phyloP scores from a whole-genome alignment of 2,797 vertebrate species.

The Sebastes nivosus region DNA sequence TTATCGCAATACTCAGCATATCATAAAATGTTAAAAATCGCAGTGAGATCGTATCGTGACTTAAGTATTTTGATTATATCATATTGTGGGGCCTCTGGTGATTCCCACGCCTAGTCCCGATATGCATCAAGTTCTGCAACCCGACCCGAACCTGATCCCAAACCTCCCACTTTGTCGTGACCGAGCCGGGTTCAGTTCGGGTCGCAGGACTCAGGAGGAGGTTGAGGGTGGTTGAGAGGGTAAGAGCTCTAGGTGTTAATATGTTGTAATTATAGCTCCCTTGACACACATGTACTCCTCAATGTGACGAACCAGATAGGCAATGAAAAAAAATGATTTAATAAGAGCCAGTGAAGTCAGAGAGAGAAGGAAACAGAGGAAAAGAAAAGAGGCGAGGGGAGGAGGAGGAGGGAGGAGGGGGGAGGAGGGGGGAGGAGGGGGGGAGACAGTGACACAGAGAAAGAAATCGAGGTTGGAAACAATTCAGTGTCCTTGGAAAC shows the following conservation, averaged over 20 bases:
- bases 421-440: background rate
- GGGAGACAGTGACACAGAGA: slow-evolving; percentile 41
- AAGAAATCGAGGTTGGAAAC: slow-evolving; percentile 69
- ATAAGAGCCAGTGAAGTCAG: slow-evolving; percentile 34
- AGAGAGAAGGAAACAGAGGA: slow-evolving; percentile 8
- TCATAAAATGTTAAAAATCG: no score
- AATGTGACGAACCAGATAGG: slow-evolving; percentile 25
- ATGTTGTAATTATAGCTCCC: slow-evolving; percentile 28
- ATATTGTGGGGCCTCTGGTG: no score
- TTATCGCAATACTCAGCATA: no score
- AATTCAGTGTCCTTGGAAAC: slow-evolving; percentile 74
- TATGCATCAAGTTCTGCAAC: background rate
- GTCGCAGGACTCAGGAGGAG: background rate
- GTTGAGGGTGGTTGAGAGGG: background rate
- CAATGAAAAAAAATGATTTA: slow-evolving; percentile 59
- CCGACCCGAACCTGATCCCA: background rate
- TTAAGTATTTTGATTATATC: no score
- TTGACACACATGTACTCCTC: slow-evolving; percentile 21
- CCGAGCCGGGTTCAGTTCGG: background rate
- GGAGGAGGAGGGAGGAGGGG: background rate
- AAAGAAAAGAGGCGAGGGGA: slow-evolving; percentile 10
- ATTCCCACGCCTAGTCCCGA: background rate
- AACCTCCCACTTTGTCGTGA: background rate
- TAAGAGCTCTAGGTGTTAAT: slow-evolving; percentile 24
- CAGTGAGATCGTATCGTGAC: no score